phyloP scores from a whole-genome alignment of 1,140 invertebrate species.

The Arion vulgaris region DNA sequence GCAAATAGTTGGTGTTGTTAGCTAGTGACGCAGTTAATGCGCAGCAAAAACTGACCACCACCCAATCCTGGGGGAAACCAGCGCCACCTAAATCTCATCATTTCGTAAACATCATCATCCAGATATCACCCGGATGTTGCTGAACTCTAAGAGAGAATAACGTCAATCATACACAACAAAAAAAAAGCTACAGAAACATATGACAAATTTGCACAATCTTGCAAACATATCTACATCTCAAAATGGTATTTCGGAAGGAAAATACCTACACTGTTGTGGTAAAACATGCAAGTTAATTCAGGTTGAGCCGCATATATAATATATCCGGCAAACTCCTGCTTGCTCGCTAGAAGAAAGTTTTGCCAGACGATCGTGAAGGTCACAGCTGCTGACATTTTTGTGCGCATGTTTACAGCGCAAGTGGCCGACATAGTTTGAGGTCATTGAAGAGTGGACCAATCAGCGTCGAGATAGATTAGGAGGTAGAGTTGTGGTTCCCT shows the following conservation, averaged over 20 bases:
- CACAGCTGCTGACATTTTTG: conserved; percentile 7
- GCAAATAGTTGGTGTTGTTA: too few species aligned
- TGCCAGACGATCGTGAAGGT: too few species aligned
- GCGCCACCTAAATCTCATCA: too few species aligned
- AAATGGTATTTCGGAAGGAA: background rate
- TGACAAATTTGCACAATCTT: background rate
- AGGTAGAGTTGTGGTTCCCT: conserved; percentile 40
- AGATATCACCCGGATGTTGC: too few species aligned
- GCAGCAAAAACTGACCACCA: too few species aligned
- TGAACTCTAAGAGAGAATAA: too few species aligned
- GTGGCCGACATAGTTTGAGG: conserved; percentile 36
- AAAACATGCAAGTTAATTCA: background rate
- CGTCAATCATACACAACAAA: background rate
- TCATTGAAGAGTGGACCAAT: conserved; percentile 33
- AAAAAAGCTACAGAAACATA: background rate
- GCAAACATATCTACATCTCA: background rate
- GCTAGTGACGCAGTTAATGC: too few species aligned
- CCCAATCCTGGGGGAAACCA: too few species aligned
- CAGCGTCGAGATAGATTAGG: conserved; percentile 13
- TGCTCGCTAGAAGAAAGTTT: too few species aligned
- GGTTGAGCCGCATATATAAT: background rate
- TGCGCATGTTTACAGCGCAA: conserved; percentile 29
- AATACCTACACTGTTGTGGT: background rate
- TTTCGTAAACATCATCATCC: too few species aligned
- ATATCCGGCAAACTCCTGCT: too few species aligned